A percentile compares a stretch with the other conserved stretches of the same genome.
Conservation (phyloP, 1,140 invertebrate species). For the Ectropis grisescens region DNA sequence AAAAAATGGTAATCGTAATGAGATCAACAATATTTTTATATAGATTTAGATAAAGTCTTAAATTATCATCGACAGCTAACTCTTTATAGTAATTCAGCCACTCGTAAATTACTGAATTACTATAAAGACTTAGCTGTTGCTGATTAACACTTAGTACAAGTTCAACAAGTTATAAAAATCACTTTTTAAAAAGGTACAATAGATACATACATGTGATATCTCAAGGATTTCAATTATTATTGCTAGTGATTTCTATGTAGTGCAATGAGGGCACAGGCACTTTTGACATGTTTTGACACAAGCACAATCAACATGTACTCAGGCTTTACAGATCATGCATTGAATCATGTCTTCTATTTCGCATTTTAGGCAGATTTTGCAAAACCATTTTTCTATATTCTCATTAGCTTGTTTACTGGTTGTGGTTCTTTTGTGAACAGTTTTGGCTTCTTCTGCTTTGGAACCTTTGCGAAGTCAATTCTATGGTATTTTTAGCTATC, state of each 20-base stretch:
- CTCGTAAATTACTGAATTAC: too few relatives aligned
- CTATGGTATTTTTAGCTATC: slow-evolving; percentile 1
- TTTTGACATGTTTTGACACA: slow-evolving; percentile 3
- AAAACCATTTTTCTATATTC: slow-evolving; percentile 4
- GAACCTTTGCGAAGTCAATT: slow-evolving; percentile 1
- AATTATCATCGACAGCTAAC: too few relatives aligned
- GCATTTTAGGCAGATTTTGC: slow-evolving; percentile 2
- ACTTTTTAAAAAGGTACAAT: slow-evolving; percentile 4
- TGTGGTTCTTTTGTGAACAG: slow-evolving; percentile 1
- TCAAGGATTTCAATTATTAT: too few relatives aligned
- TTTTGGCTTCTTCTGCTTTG: slow-evolving; percentile 2
- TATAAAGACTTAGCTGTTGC: too few relatives aligned
- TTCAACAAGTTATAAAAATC: slow-evolving; percentile 1
- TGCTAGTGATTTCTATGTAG: too few relatives aligned
- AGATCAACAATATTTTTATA: too few relatives aligned
- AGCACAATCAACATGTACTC: slow-evolving; percentile 4
- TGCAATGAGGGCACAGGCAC: slow-evolving; percentile 2
- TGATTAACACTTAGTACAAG: not conserved
- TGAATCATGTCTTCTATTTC: slow-evolving; percentile 4
- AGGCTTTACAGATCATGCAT: slow-evolving; percentile 2
- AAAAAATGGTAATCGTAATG: too few relatives aligned
- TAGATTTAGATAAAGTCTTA: too few relatives aligned
- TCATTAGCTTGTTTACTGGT: slow-evolving; percentile 1
- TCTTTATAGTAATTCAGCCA: too few relatives aligned
- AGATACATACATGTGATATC: not conserved